Percentiles rank a stretch among this genome's conserved stretches.
Conservation (phyloP, 2,888 invertebrate genomes). For the Calephelis perditalis region DNA sequence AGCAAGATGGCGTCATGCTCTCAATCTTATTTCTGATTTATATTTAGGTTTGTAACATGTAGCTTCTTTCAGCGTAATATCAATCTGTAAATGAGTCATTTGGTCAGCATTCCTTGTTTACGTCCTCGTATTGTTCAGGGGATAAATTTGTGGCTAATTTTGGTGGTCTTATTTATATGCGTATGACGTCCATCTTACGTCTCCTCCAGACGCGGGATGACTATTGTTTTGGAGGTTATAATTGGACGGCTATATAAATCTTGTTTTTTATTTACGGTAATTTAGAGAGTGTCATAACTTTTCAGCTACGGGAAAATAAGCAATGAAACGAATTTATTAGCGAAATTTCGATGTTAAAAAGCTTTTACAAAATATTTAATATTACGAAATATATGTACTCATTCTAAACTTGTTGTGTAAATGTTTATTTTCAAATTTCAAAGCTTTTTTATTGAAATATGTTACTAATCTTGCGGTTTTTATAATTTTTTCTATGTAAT, state of each 20-base stretch:
- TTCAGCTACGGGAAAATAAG: no score
- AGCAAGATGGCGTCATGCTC: neutral
- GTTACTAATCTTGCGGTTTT: no score
- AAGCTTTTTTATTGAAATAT: no score
- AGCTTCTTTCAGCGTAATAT: conserved; percentile 10
- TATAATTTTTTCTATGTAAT: no score
- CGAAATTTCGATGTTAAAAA: no score
- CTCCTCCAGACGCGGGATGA: neutral
- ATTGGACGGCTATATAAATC: neutral
- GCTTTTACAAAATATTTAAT: no score
- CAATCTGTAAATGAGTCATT: conserved; percentile 6
- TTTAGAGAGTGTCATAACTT: no score
- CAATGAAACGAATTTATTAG: no score
- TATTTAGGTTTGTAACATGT: conserved; percentile 9
- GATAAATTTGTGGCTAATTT: conserved; percentile 7
- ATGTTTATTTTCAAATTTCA: no score
- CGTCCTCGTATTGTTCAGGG: conserved; percentile 4
- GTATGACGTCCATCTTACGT: conserved; percentile 1
- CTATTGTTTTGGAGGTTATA: conserved; percentile 1
- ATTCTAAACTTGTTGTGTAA: no score
- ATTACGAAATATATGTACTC: no score
- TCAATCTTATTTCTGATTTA: conserved; percentile 6
- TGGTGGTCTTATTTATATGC: neutral
- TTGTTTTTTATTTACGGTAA: no score
- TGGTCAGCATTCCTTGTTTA: conserved; percentile 9